These are phyloP conservation scores for Gryllus bimaculatus DNA, from an alignment of 1,140 invertebrate species.

Conservation along the genomic window DNA sequence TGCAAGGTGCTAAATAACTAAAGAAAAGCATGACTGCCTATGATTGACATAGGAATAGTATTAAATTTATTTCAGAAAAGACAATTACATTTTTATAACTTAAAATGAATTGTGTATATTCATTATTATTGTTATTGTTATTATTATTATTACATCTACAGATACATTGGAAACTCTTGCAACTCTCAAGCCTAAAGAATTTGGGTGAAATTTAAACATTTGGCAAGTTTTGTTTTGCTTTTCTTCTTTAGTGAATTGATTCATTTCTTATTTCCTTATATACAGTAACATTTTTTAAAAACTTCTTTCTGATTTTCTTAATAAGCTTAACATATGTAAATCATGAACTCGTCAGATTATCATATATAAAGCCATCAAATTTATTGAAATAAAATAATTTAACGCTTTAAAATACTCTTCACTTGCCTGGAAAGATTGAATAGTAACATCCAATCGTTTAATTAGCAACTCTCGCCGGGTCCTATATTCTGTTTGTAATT, in stretches of 20 bases:
- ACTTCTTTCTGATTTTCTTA: neutral
- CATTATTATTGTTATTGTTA: too few relatives aligned
- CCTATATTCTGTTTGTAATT: slow-evolving; percentile 72
- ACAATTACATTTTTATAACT: too few relatives aligned
- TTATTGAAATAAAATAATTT: neutral
- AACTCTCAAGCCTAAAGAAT: too few relatives aligned
- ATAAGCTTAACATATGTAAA: neutral
- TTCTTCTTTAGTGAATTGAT: too few relatives aligned
- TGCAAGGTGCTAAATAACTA: too few relatives aligned
- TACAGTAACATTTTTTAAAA: neutral
- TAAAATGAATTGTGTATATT: too few relatives aligned
- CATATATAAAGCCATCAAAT: too few relatives aligned
- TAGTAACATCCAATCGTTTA: slow-evolving; percentile 84
- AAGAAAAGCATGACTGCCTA: too few relatives aligned
- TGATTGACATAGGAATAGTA: neutral
- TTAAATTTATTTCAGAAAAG: neutral
- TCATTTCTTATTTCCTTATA: neutral
- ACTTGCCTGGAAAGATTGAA: slow-evolving; percentile 78
- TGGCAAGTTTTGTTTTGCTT: too few relatives aligned
- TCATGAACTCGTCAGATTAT: neutral
- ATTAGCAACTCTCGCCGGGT: slow-evolving; percentile 78
- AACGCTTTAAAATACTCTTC: neutral
- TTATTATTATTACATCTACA: too few relatives aligned
- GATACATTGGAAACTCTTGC: too few relatives aligned
- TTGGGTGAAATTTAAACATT: too few relatives aligned